Evolutionary conservation across 1,140 invertebrate genomes (phyloP).

Genomic region (Lordiphosa collinella): DNA sequence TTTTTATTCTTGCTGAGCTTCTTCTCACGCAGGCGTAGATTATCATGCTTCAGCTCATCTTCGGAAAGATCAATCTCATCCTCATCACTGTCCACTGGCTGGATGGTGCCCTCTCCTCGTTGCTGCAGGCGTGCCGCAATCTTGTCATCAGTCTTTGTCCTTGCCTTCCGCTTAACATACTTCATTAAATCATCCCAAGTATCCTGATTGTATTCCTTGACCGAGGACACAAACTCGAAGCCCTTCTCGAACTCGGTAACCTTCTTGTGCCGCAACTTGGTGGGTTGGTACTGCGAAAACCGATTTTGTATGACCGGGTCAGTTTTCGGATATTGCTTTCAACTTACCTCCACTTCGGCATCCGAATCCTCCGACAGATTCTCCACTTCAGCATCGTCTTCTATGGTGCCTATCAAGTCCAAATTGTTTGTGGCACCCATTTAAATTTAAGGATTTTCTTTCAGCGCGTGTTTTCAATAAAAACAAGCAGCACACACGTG

Average conservation of each 20-base stretch:
- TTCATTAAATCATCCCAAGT: slow-evolving; percentile 92
- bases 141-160: slow-evolving; percentile 91
- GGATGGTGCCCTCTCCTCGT: slow-evolving; percentile 81
- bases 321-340: neutral
- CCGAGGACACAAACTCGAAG: slow-evolving; percentile 87
- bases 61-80: slow-evolving; percentile 83
- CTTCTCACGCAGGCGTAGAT: slow-evolving; percentile 82
- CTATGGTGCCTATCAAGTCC: slow-evolving; percentile 84
- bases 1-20: slow-evolving; percentile 82
- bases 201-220: slow-evolving; percentile 88
- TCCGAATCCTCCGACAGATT: slow-evolving; percentile 90
- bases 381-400: slow-evolving; percentile 88
- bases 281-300: slow-evolving; percentile 87
- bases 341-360: slow-evolving; percentile 88
- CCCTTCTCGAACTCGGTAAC: slow-evolving; percentile 87
- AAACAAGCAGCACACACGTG: slow-evolving; percentile 45
- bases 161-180: slow-evolving; percentile 89
- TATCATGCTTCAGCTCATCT: slow-evolving; percentile 87
- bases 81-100: slow-evolving; percentile 64
- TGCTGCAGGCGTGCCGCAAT: slow-evolving; percentile 79
- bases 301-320: slow-evolving; percentile 14
- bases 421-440: slow-evolving; percentile 70
- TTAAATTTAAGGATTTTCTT: slow-evolving; percentile 22
- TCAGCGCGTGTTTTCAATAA: slow-evolving; percentile 55
- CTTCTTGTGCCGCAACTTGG: slow-evolving; percentile 86